These are phyloP conservation scores for Hydractinia echinata DNA, from an alignment of 30 jellyfish, hydroid and myxozoan genomes.

Conservation along the genomic window DNA sequence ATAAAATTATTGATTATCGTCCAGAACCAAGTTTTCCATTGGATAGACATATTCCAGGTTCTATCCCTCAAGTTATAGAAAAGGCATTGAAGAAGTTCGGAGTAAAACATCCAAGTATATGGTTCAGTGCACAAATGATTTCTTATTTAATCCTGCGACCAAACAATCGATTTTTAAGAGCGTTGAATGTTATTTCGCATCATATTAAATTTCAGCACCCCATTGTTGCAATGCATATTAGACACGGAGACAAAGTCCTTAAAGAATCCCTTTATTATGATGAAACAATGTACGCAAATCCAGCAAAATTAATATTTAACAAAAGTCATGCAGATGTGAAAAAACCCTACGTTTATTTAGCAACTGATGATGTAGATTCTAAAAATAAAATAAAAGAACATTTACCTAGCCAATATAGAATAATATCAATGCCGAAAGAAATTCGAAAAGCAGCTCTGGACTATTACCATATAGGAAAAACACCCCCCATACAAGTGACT, in stretches of 20 bases:
- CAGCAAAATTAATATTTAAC: not conserved
- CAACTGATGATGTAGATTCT: constrained; percentile 7
- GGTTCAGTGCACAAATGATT: constrained; percentile 5
- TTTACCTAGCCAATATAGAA: not conserved
- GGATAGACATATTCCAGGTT: constrained; percentile 11
- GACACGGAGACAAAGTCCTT: constrained; percentile 36
- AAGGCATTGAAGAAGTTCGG: not conserved
- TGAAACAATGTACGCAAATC: not conserved
- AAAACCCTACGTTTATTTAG: not conserved
- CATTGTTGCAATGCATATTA: constrained; percentile 26
- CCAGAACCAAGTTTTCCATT: not conserved
- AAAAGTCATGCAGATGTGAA: not conserved
- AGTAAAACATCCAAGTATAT: not conserved
- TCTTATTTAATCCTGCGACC: not conserved
- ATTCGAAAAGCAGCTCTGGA: not conserved
- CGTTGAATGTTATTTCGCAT: too few relatives aligned
- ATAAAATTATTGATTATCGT: not conserved
- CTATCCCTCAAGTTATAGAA: not conserved
- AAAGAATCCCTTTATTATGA: constrained; percentile 1
- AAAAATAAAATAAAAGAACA: not conserved
- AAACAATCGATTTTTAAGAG: not conserved
- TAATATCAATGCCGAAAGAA: not conserved
- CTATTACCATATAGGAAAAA: not conserved
- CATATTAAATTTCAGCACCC: not conserved
- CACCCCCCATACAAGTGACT: not conserved